These are phyloP conservation scores for Rhodophaea formosa DNA, from an alignment of 2,888 invertebrate genomes.

Conservation along the genomic window DNA sequence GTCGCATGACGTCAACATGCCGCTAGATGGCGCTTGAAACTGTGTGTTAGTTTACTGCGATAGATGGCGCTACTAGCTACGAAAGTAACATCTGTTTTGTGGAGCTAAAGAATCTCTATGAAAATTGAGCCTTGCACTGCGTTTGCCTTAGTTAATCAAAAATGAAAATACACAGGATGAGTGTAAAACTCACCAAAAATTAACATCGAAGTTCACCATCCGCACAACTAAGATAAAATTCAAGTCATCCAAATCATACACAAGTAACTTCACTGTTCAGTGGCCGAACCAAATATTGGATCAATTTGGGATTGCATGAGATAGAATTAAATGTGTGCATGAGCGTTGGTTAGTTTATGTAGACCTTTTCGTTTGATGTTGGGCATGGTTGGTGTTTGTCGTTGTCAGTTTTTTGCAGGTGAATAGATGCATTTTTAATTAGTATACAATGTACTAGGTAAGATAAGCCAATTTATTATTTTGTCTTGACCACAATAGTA, in stretches of 20 bases:
- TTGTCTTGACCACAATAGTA: no score
- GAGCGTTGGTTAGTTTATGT: constrained; percentile 4
- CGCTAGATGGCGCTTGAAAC: constrained; percentile 71
- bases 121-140: constrained; percentile 36
- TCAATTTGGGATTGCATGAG: constrained; percentile 17
- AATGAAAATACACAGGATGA: neutral
- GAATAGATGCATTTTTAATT: constrained; percentile 9
- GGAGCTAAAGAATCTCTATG: constrained; percentile 21
- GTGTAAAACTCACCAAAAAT: neutral
- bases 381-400: constrained; percentile 13
- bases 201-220: constrained; percentile 6
- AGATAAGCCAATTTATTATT: no score
- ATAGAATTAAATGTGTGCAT: constrained; percentile 14
- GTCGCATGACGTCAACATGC: constrained; percentile 62
- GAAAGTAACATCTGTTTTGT: constrained; percentile 21
- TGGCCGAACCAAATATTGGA: neutral
- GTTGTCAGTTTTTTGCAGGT: constrained; percentile 22
- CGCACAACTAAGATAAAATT: neutral
- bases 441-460: no score
- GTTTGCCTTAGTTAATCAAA: constrained; percentile 21
- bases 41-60: constrained; percentile 55
- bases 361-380: constrained; percentile 18
- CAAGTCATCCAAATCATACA: neutral
- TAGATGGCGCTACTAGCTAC: constrained; percentile 53
- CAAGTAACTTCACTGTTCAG: neutral